These are phyloP conservation scores for Monarcha castaneiventris DNA, from an alignment of 2,113 vertebrate species.

Conservation along the genomic window DNA sequence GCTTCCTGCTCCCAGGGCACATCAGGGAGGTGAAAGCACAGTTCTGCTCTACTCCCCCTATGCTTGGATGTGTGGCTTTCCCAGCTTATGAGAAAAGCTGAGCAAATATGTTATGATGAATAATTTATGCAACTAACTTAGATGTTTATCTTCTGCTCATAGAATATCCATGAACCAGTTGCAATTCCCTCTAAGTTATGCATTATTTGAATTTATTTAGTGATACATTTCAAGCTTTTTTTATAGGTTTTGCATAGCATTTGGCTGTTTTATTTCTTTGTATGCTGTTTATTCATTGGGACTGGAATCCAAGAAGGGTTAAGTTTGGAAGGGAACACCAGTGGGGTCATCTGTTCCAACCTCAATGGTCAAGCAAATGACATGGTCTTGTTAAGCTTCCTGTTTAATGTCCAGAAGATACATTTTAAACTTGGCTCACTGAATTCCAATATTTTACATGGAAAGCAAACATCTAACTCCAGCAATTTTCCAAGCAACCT, in stretches of 20 bases:
- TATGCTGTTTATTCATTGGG: neutral
- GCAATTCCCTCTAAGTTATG: conserved; percentile 44
- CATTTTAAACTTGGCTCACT: neutral
- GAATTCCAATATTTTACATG: neutral
- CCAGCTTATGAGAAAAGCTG: conserved; percentile 37
- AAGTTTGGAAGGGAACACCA: neutral
- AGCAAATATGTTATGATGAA: conserved; percentile 57
- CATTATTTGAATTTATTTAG: conserved; percentile 50
- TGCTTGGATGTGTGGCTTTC: neutral
- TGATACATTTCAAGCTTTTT: conserved; percentile 1
- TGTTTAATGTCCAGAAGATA: neutral
- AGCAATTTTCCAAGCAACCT: neutral
- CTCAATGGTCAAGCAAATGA: neutral
- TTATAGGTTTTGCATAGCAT: neutral
- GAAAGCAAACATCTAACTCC: neutral
- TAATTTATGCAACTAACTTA: conserved; percentile 59
- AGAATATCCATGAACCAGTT: conserved; percentile 60
- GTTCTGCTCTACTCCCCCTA: neutral
- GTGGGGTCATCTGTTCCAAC: neutral
- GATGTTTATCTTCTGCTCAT: conserved; percentile 63
- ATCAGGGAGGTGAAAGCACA: neutral
- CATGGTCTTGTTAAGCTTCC: neutral
- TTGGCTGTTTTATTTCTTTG: neutral
- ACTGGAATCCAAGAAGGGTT: neutral
- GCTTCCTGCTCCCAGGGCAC: neutral